Conservation (phyloP, 2,113 vertebrate species). For the Dermatemys mawii region DNA sequence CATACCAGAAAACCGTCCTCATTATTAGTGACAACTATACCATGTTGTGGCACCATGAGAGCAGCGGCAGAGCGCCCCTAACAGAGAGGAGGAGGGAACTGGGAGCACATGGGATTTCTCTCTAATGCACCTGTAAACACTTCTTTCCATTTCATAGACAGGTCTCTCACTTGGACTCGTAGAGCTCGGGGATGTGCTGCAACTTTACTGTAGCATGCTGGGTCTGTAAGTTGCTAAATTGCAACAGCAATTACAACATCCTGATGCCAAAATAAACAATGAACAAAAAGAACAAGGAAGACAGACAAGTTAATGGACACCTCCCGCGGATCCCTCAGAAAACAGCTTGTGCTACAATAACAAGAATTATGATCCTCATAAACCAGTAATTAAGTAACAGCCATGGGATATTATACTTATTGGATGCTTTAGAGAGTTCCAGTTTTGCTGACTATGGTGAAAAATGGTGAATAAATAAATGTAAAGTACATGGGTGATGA, state of each 20-base stretch:
- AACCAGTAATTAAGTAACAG: neutral
- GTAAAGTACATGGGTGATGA: conserved; percentile 65
- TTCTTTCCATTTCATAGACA: neutral
- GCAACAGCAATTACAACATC: fast-evolving
- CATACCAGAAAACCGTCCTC: too few relatives aligned
- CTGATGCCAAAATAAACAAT: neutral
- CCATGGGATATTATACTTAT: conserved; percentile 13
- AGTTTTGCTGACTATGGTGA: conserved; percentile 69
- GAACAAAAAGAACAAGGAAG: neutral
- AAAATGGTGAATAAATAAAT: conserved; percentile 63
- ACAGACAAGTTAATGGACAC: neutral
- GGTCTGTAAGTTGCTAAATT: neutral
- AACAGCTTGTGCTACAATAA: fast-evolving
- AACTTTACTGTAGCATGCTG: neutral
- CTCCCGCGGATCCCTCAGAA: neutral
- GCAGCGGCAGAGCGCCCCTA: neutral
- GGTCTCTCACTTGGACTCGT: neutral
- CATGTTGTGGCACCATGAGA: too few relatives aligned
- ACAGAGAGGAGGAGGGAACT: neutral
- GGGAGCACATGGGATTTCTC: neutral
- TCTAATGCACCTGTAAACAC: neutral
- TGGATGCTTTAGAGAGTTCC: neutral
- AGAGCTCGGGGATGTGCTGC: neutral
- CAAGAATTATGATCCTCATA: neutral
- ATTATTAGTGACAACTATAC: neutral